Percentiles rank a stretch among this genome's conserved stretches.
phyloP scores from a whole-genome alignment of 2,113 vertebrate genomes.

The Malurus cyaneus region DNA sequence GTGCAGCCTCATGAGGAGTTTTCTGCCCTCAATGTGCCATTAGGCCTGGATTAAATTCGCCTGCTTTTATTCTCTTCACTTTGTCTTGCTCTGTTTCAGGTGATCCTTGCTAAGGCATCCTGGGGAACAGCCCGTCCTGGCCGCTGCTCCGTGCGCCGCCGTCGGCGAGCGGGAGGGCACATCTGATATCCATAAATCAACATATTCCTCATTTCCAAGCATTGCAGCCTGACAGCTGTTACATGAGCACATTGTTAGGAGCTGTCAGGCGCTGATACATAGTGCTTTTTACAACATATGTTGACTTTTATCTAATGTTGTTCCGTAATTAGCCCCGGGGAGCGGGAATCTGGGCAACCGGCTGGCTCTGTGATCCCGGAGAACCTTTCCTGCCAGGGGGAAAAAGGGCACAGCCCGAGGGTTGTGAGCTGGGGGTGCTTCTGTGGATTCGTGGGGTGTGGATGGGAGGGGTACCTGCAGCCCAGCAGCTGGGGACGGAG shows the following conservation, averaged over 20 bases:
- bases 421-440: background rate
- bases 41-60: no score
- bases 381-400: conserved; percentile 67
- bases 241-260: conserved; percentile 82
- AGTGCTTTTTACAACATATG: conserved; percentile 82
- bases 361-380: conserved; percentile 71
- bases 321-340: conserved; percentile 80
- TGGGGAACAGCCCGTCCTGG: background rate
- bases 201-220: conserved; percentile 79
- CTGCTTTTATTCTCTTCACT: no score
- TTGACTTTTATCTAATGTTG: conserved; percentile 84
- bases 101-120: no score
- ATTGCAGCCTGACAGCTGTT: conserved; percentile 79
- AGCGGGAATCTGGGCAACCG: conserved; percentile 68
- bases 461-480: background rate
- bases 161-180: conserved; percentile 54
- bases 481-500: background rate
- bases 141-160: background rate
- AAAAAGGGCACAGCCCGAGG: conserved; percentile 9
- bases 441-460: background rate
- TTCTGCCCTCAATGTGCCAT: no score
- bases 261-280: conserved; percentile 80
- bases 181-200: conserved; percentile 83
- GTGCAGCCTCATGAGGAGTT: no score
- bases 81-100: no score